Evolutionary conservation across 2,113 vertebrate genomes (phyloP).

Genomic region (Microtus richardsoni): DNA sequence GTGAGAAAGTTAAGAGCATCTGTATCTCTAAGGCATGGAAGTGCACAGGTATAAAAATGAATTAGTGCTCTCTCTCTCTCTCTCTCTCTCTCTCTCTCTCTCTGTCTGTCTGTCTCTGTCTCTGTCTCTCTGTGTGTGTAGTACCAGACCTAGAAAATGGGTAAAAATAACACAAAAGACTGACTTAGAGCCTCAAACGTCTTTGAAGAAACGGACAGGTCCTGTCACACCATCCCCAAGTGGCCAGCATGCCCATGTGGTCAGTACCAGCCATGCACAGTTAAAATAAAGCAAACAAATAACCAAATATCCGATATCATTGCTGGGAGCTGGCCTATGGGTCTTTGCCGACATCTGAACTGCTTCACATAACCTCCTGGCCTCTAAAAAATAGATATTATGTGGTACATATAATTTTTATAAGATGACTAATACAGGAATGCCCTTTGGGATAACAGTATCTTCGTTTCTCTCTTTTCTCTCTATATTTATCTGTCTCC

Average conservation of each 20-base stretch:
- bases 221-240: background rate
- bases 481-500: constrained; percentile 77
- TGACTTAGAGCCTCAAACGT: constrained; percentile 78
- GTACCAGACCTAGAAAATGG: constrained; percentile 58
- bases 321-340: constrained; percentile 62
- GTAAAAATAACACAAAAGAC: constrained; percentile 83
- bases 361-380: constrained; percentile 77
- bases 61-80: background rate
- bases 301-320: constrained; percentile 74
- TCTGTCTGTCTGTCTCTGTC: constrained; percentile 7
- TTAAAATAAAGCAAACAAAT: constrained; percentile 78
- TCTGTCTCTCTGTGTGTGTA: constrained; percentile 62
- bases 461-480: constrained; percentile 76
- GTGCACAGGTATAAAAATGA: constrained; percentile 69
- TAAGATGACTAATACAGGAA: constrained; percentile 81
- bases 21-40: constrained; percentile 30
- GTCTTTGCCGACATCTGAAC: constrained; percentile 75
- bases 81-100: background rate
- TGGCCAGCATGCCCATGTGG: background rate
- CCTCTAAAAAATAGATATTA: constrained; percentile 82
- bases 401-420: constrained; percentile 82
- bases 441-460: constrained; percentile 74
- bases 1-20: background rate
- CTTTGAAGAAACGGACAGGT: constrained; percentile 83
- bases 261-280: constrained; percentile 57